Evolutionary conservation across 1,140 invertebrate species (phyloP), one percentile per base, ranked within the genome.

Genomic region (Euwallacea fornicatus): DNA sequence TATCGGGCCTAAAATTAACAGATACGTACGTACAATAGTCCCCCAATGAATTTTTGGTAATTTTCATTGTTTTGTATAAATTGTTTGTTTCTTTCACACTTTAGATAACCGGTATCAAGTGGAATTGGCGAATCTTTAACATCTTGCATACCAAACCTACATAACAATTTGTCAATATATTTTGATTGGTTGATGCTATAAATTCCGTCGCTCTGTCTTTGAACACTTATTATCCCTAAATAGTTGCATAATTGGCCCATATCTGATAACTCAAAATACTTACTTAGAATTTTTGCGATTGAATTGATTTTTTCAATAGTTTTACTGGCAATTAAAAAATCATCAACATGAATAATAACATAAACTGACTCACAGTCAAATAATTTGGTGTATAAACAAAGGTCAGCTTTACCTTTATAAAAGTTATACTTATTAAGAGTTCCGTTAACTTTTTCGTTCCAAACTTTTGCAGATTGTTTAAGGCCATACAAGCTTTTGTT

Each of bases 401-500:
- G 21, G 16, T 67, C 65, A 7, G 53, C 42, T 58, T 67, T 59
- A 46, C 65, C 15, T 16, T 15, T 42, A 9, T 7, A 7, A 44
- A 67, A 67, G 6, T 21, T 16, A 7, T 46, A 10, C 44, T 67
- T 46, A n/a, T 9, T 59, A 4, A 58, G 15, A 46, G 10, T 10
- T 6, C 44, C 42, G 42, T 46, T 58, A 53, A 76, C 61, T 10
- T 67, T 21, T 41, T 72, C 58, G 70, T 78, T 78, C 79, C 78
- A 83, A 11, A 58, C 76, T 58, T 74, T 73, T 50, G 76, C 78
- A 65, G 72, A 67, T 74, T 76, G 78, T 71, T 73, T 74, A 0
- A 78, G 71, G 10, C 76, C 78, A 63, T 79, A 81, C 11, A 82
- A 43, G 15, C 59, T 72, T 73, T 77, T 80, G 13, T 72, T 75